Percentiles rank a stretch among this genome's conserved stretches.
phyloP scores from a whole-genome alignment of 2,888 invertebrate genomes.

The Tachina fera region DNA sequence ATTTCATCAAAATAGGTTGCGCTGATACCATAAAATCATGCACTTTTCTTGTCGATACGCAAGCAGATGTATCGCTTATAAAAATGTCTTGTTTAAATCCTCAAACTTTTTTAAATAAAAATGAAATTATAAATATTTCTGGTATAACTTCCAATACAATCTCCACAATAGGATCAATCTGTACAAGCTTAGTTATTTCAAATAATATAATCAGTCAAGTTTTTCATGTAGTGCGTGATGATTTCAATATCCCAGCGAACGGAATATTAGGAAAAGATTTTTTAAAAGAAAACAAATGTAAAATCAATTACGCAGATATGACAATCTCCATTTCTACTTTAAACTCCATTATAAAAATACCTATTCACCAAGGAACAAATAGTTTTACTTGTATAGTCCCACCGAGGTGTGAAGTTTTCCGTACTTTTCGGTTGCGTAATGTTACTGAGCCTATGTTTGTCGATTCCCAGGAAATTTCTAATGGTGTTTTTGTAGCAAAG shows the following conservation, averaged over 20 bases:
- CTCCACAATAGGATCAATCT: constrained; percentile 13
- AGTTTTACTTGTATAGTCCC: not conserved
- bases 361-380: constrained; percentile 5
- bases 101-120: constrained; percentile 22
- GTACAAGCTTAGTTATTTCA: not conserved
- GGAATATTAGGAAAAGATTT: constrained; percentile 15
- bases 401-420: too few relatives aligned
- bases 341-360: not conserved
- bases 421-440: too few relatives aligned
- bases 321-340: not conserved
- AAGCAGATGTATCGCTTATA: constrained; percentile 31
- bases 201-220: not conserved
- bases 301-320: not conserved
- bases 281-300: not conserved
- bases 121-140: constrained; percentile 16
- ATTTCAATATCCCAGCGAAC: constrained; percentile 6
- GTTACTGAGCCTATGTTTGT: not conserved
- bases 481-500: not conserved
- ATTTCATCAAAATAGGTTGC: constrained; percentile 26
- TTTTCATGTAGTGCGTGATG: not conserved
- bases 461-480: not conserved
- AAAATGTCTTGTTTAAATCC: constrained; percentile 38
- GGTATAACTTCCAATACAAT: constrained; percentile 3
- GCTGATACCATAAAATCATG: not conserved
- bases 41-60: constrained; percentile 39